These are phyloP conservation scores for Philotrypesis tridentata DNA, from an alignment of 1,140 invertebrate species.

Conservation along the genomic window DNA sequence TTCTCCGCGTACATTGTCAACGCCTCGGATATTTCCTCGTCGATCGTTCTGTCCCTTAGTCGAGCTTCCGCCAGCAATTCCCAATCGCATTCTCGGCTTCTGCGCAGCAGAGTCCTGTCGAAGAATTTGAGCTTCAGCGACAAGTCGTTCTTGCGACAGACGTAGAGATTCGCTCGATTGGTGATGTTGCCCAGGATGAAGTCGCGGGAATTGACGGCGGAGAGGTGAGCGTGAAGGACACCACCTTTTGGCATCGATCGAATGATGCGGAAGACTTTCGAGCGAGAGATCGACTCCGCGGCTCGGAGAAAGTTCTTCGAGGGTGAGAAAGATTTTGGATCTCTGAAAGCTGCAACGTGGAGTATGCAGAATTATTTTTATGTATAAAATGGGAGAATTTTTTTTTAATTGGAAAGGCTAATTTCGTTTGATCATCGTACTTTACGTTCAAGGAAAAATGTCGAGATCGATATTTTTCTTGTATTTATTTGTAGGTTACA, in stretches of 20 bases:
- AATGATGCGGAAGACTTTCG: conserved; percentile 82
- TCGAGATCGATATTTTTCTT: no score
- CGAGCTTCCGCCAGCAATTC: conserved; percentile 74
- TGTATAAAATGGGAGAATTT: conserved; percentile 14
- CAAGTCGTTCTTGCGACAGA: conserved; percentile 72
- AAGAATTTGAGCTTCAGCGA: conserved; percentile 62
- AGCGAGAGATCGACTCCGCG: conserved; percentile 77
- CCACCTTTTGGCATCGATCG: conserved; percentile 82
- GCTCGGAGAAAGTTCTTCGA: conserved; percentile 80
- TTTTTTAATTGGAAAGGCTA: no score
- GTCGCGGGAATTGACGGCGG: conserved; percentile 77
- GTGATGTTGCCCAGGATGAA: conserved; percentile 82
- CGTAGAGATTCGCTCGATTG: conserved; percentile 80
- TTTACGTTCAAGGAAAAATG: no score
- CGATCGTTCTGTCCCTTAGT: conserved; percentile 47
- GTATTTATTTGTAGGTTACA: no score
- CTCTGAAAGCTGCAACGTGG: conserved; percentile 73
- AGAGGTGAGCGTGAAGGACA: conserved; percentile 83
- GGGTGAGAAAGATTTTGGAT: conserved; percentile 78
- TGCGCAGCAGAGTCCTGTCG: conserved; percentile 55
- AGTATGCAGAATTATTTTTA: no score
- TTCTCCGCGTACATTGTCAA: conserved; percentile 80
- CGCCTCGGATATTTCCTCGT: conserved; percentile 57
- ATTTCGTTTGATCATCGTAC: no score
- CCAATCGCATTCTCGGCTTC: conserved; percentile 72